Base-by-base conservation (phyloP, 2,797 vertebrate genomes). In the Microctenopoma steveboyesi region DNA sequence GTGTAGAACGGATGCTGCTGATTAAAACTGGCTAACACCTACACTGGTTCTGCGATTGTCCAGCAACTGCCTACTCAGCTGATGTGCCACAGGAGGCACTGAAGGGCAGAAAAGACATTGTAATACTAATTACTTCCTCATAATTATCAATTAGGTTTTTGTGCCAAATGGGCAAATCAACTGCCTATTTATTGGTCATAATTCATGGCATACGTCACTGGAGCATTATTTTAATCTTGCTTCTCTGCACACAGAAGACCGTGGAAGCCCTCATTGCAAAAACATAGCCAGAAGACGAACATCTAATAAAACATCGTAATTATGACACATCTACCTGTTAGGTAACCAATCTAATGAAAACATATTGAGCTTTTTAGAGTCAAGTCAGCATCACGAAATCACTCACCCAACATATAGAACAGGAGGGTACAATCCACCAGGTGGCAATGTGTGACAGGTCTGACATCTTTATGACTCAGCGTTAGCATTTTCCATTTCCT, bases 21-120 rank as follows among this genome's bases (percentile, higher is more conserved):
- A 88, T 86, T 83, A 89, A 69, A 67, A 61, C 66, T 12, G 63
- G 74, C 69, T 51, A n/a, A 86, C 88, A 83, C 89, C 87, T 90
- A 85, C 87, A 78, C 81, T 25, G 46, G 47, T 66, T 81, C 42
- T 64, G 37, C 69, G 62, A 67, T 30, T 62, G 67, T 80, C 55
- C 55, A 74, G 56, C 54, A 69, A 39, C 67, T 66, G 69, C 86
- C 78, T 75, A 88, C 82, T 82, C 80, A 78, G 77, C 76, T 71
- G 64, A 82, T 78, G 78, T 62, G 37, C 74, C 28, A 67, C 48
- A 55, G 40, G 46, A 47, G 47, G 9, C 33, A 68, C 25, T 43
- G 54, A 49, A 1, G n/a, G 14, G 16, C 35, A 49, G 64, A 43
- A 51, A 79, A 46, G 35, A 35, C 50, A 82, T 51, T 76, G 40